Evolutionary conservation across 2,888 invertebrate species (phyloP).

Genomic region (Spisula subtruncata): DNA sequence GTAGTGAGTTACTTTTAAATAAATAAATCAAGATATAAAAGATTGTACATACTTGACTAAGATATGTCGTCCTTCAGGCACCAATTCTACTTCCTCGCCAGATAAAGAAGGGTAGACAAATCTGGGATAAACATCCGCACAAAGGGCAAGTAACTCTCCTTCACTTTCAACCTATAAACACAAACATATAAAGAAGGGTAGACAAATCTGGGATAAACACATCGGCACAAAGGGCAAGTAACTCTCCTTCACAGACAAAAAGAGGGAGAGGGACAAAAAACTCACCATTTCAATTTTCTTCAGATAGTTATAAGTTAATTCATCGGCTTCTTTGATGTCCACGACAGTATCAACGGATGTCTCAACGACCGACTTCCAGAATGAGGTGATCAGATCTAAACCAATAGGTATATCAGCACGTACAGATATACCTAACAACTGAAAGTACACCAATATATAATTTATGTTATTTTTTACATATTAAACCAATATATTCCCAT

Average conservation of each 20-base stretch:
- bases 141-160: slow-evolving; percentile 83
- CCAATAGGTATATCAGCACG: slow-evolving; percentile 87
- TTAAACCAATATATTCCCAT: too few relatives aligned
- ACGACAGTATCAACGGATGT: slow-evolving; percentile 82
- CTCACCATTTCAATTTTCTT: slow-evolving; percentile 87
- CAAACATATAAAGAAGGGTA: neutral
- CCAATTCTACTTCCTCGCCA: slow-evolving; percentile 85
- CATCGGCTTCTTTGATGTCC: slow-evolving; percentile 87
- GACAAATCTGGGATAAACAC: too few relatives aligned
- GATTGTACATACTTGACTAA: slow-evolving; percentile 79
- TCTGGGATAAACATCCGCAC: slow-evolving; percentile 83
- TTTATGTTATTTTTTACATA: too few relatives aligned
- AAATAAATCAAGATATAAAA: too few relatives aligned
- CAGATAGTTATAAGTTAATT: slow-evolving; percentile 86
- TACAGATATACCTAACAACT: slow-evolving; percentile 87
- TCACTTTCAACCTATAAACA: slow-evolving; percentile 84
- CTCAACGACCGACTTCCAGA: slow-evolving; percentile 86
- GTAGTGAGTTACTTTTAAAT: too few relatives aligned
- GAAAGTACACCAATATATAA: slow-evolving; percentile 60
- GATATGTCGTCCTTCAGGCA: slow-evolving; percentile 80
- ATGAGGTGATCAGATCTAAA: slow-evolving; percentile 83
- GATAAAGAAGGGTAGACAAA: slow-evolving; percentile 84
- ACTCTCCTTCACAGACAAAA: too few relatives aligned
- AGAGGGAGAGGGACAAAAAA: neutral
- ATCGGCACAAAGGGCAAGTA: too few relatives aligned